Percentiles rank a stretch among this genome's conserved stretches.
Conservation (phyloP, 2,113 vertebrate species). For the Thalassarche chlororhynchos region DNA sequence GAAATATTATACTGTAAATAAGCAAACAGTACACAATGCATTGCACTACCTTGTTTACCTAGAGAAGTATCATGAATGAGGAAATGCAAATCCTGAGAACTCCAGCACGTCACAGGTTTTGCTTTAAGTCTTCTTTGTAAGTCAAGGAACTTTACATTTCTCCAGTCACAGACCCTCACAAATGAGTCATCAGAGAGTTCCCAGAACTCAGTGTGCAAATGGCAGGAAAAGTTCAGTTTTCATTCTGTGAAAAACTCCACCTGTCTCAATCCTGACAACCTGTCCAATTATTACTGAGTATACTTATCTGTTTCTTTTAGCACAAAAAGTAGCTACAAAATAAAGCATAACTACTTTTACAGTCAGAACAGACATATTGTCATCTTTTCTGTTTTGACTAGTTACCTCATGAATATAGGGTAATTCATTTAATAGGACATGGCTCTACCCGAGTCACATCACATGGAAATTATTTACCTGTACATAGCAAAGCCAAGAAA, state of each 20-base stretch:
- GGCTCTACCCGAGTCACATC: background rate
- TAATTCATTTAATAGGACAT: background rate
- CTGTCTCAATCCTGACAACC: background rate
- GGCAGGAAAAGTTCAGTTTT: background rate
- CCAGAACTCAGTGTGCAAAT: background rate
- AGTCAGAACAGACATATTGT: background rate
- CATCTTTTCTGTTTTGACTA: background rate
- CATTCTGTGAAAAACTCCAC: background rate
- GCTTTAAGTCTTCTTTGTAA: background rate
- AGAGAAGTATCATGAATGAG: background rate
- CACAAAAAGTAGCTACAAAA: background rate
- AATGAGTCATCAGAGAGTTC: background rate
- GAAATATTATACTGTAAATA: background rate
- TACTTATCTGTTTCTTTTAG: background rate
- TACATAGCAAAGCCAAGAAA: background rate
- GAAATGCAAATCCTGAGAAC: background rate
- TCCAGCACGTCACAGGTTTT: background rate
- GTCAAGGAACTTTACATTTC: background rate
- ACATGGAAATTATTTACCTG: background rate
- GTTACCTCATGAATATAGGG: background rate
- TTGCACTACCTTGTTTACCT: background rate
- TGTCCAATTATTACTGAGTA: background rate
- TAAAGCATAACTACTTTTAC: background rate
- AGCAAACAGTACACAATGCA: background rate
- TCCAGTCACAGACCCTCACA: background rate